These are phyloP conservation scores for Cylloceria caligata DNA, from an alignment of 2,888 invertebrate genomes.

Conservation along the genomic window DNA sequence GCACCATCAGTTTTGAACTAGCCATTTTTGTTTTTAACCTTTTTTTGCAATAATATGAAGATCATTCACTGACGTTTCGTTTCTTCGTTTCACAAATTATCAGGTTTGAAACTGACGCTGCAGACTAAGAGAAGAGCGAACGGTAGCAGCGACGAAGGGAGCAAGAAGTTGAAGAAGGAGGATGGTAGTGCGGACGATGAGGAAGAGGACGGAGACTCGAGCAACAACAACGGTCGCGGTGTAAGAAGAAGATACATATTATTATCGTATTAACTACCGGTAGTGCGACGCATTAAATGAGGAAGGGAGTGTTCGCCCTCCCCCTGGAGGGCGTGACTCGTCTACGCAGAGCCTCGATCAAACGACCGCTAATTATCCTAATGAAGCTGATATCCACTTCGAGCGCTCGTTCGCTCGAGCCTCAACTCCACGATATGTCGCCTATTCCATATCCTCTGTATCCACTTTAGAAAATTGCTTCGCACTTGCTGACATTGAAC, in stretches of 20 bases:
- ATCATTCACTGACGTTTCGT: slow-evolving; percentile 28
- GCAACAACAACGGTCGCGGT: slow-evolving; percentile 84
- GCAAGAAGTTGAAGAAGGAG: slow-evolving; percentile 82
- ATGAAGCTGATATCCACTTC: slow-evolving; percentile 22
- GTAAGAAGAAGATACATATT: slow-evolving; percentile 76
- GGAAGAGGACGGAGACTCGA: slow-evolving; percentile 87
- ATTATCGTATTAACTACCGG: not conserved
- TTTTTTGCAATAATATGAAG: not conserved
- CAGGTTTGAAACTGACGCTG: slow-evolving; percentile 94
- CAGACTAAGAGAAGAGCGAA: slow-evolving; percentile 90
- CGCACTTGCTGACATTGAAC: not conserved
- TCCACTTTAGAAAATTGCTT: not conserved
- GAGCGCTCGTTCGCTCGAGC: not conserved
- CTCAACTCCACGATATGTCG: not conserved
- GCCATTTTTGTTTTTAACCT: not conserved
- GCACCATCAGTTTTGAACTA: no score
- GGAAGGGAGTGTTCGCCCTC: slow-evolving; percentile 32
- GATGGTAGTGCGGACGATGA: slow-evolving; percentile 84
- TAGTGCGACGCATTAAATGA: slow-evolving; percentile 11
- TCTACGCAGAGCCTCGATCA: slow-evolving; percentile 17
- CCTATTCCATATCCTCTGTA: not conserved
- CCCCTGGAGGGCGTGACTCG: slow-evolving; percentile 26
- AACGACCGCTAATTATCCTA: slow-evolving; percentile 49
- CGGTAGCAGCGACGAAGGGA: slow-evolving; percentile 78
- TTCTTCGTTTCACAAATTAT: slow-evolving; percentile 27